A percentile compares a stretch with the other conserved stretches of the same genome.
Evolutionary conservation across 2,888 invertebrate genomes (phyloP).

Genomic region (Esperia sulphurella): DNA sequence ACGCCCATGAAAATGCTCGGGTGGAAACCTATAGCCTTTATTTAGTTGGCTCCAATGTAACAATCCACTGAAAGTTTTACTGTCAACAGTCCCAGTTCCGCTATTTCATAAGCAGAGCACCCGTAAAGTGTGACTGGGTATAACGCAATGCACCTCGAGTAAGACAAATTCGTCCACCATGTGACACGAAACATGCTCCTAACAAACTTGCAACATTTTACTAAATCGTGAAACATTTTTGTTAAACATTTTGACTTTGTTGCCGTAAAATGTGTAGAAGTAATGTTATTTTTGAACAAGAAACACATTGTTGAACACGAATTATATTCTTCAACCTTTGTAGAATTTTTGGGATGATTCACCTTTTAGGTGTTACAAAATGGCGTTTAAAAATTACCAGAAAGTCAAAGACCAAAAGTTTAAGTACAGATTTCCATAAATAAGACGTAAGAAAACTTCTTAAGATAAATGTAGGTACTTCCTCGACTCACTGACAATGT

Average conservation of each 20-base stretch:
- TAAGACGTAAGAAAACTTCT: constrained; percentile 7
- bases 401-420: no score
- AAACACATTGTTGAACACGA: neutral
- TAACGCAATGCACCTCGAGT: constrained; percentile 42
- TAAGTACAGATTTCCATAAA: no score
- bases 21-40: constrained; percentile 60
- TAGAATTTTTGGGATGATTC: no score
- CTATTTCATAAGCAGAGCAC: constrained; percentile 54
- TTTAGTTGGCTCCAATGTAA: constrained; percentile 68
- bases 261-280: neutral
- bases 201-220: constrained; percentile 32
- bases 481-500: constrained; percentile 4
- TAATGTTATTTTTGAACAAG: neutral
- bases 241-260: constrained; percentile 1
- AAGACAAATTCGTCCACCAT: constrained; percentile 42
- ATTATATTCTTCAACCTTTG: no score
- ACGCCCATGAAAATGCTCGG: constrained; percentile 58
- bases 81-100: constrained; percentile 47
- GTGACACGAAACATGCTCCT: constrained; percentile 29
- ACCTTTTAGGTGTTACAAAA: no score
- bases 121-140: constrained; percentile 42
- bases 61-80: constrained; percentile 71
- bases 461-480: constrained; percentile 13
- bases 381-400: no score
- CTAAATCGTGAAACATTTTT: constrained; percentile 10